Percentiles rank a stretch among this genome's conserved stretches.
phyloP scores from a whole-genome alignment of 2,113 vertebrate genomes.

The Poeciliopsis occidentalis region DNA sequence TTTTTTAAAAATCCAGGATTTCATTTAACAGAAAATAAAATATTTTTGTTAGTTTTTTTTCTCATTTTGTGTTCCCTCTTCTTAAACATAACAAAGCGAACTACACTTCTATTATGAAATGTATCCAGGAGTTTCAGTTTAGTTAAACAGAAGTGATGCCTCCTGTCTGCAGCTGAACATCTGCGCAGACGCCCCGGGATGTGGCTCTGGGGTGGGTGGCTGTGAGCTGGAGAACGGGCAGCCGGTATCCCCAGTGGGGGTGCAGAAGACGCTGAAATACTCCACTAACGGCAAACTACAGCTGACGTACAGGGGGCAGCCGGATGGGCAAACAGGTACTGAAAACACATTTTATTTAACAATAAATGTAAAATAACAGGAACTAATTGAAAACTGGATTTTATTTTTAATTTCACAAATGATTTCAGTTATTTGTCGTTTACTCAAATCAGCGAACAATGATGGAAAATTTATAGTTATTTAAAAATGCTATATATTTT shows the following conservation, averaged over 20 bases:
- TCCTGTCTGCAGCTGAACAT: slow-evolving; percentile 84
- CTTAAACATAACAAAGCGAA: no score
- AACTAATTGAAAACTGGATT: not conserved
- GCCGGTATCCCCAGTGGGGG: slow-evolving; percentile 74
- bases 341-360: no score
- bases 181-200: slow-evolving; percentile 77
- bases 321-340: slow-evolving; percentile 74
- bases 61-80: no score
- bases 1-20: no score
- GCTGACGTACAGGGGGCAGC: slow-evolving; percentile 85
- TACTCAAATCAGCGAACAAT: no score
- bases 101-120: no score
- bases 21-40: no score
- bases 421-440: not conserved
- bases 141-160: not conserved
- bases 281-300: slow-evolving; percentile 86
- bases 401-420: not conserved
- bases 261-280: slow-evolving; percentile 84
- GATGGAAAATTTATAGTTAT: no score
- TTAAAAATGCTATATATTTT: no score
- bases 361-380: no score
- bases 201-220: slow-evolving; percentile 82
- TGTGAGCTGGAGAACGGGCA: slow-evolving; percentile 81
- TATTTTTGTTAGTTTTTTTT: no score
- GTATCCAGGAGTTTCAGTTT: not conserved